Evolutionary conservation across 1,140 invertebrate species (phyloP).

Genomic region (Pseudobourletiella spinata): DNA sequence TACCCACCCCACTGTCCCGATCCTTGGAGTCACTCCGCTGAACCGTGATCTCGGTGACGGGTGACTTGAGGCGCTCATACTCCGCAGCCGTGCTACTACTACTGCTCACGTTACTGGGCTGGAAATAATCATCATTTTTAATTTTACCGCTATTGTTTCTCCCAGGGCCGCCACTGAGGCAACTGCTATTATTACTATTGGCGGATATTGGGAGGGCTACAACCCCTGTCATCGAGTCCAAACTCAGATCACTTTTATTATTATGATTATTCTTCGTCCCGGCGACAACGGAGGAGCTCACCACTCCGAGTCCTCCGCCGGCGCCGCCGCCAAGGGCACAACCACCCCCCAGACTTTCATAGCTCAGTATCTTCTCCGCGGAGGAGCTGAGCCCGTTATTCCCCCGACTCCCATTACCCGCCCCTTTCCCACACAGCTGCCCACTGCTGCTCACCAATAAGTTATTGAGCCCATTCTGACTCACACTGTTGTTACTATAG

Average conservation of each 20-base stretch:
- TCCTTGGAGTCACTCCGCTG: background rate
- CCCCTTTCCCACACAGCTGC: too few relatives aligned
- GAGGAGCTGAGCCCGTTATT: background rate
- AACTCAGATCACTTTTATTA: slow-evolving; percentile 11
- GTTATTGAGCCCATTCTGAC: background rate
- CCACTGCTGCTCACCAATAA: background rate
- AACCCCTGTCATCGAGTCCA: background rate
- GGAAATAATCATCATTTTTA: slow-evolving; percentile 8
- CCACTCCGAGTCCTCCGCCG: too few relatives aligned
- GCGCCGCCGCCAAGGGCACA: background rate
- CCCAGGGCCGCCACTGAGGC: background rate
- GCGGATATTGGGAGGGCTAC: background rate
- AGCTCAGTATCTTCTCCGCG: background rate
- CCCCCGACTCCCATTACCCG: background rate
- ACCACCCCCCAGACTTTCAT: background rate
- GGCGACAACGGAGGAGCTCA: background rate
- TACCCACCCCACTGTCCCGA: background rate
- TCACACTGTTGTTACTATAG: slow-evolving; percentile 1
- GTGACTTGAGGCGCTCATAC: slow-evolving; percentile 28
- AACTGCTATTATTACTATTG: background rate
- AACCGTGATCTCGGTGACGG: slow-evolving; percentile 11
- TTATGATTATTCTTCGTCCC: background rate
- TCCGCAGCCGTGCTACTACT: too few relatives aligned
- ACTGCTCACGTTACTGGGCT: slow-evolving; percentile 11
- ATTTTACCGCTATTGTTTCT: background rate